These are phyloP conservation scores for Spheniscus humboldti DNA, from an alignment of 2,797 vertebrate species.

Conservation along the genomic window DNA sequence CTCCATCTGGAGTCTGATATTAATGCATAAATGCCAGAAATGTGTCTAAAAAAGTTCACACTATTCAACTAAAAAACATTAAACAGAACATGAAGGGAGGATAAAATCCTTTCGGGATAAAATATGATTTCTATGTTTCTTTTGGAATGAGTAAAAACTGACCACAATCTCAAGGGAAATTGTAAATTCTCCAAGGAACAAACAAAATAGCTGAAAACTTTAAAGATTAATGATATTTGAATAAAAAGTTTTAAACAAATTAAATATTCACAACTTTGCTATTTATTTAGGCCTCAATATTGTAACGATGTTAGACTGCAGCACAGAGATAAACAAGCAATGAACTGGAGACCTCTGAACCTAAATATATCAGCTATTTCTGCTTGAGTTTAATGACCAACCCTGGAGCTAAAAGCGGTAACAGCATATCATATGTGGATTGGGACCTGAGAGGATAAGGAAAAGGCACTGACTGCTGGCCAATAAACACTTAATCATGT, in stretches of 20 bases:
- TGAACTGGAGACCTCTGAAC: conserved; percentile 37
- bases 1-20: conserved; percentile 47
- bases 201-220: conserved; percentile 1
- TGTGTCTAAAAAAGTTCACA: conserved; percentile 45
- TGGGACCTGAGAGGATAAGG: conserved; percentile 32
- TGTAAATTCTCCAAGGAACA: neutral
- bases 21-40: conserved; percentile 66
- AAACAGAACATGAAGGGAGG: conserved; percentile 35
- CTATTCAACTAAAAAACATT: conserved; percentile 46
- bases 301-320: neutral
- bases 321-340: neutral
- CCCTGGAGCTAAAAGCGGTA: conserved; percentile 35
- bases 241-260: neutral
- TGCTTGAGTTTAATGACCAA: conserved; percentile 35
- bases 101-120: conserved; percentile 51
- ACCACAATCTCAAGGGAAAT: neutral
- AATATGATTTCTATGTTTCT: conserved; percentile 26
- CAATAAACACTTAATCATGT: conserved; percentile 57
- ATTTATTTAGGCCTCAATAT: neutral
- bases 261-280: neutral
- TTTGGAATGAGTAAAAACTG: conserved; percentile 30
- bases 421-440: conserved; percentile 31
- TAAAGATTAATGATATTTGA: neutral
- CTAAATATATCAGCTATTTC: conserved; percentile 44
- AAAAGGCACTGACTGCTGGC: conserved; percentile 35